A percentile compares a stretch with the other conserved stretches of the same genome.
phyloP scores from a whole-genome alignment of 2,113 vertebrate species.

The Gila orcuttii region DNA sequence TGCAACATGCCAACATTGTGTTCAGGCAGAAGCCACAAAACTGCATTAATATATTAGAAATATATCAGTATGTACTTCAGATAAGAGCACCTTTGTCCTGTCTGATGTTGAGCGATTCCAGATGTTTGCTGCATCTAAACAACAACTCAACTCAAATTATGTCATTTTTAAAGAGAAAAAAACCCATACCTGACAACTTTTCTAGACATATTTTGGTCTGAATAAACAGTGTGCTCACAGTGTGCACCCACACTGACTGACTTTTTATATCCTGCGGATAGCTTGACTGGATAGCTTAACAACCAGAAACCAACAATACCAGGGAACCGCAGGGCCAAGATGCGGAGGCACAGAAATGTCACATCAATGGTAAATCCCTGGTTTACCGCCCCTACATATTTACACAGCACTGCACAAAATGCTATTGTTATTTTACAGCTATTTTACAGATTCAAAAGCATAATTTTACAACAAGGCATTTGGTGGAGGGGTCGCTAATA shows the following conservation, averaged over 20 bases:
- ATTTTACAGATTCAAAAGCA: neutral
- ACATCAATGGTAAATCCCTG: constrained; percentile 27
- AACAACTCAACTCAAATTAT: constrained; percentile 1
- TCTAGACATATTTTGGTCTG: constrained; percentile 18
- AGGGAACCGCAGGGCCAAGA: constrained; percentile 21
- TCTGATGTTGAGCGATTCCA: neutral
- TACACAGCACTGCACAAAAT: neutral
- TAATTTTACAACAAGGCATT: neutral
- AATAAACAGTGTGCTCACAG: neutral
- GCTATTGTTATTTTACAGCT: constrained; percentile 14
- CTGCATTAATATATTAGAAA: neutral
- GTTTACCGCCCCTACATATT: constrained; percentile 21
- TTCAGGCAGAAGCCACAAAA: neutral
- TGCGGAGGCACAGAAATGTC: constrained; percentile 25
- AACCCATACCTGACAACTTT: constrained; percentile 5
- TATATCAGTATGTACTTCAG: neutral
- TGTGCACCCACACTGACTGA: constrained; percentile 28
- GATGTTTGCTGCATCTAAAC: neutral
- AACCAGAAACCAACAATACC: constrained; percentile 26
- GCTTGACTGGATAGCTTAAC: neutral
- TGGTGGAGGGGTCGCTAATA: neutral
- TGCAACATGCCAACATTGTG: neutral
- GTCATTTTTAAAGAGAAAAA: constrained; percentile 6
- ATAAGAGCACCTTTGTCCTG: neutral
- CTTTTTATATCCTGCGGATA: neutral